These are phyloP conservation scores for Sebastolobus alascanus DNA, from an alignment of 2,797 vertebrate species.

Conservation along the genomic window DNA sequence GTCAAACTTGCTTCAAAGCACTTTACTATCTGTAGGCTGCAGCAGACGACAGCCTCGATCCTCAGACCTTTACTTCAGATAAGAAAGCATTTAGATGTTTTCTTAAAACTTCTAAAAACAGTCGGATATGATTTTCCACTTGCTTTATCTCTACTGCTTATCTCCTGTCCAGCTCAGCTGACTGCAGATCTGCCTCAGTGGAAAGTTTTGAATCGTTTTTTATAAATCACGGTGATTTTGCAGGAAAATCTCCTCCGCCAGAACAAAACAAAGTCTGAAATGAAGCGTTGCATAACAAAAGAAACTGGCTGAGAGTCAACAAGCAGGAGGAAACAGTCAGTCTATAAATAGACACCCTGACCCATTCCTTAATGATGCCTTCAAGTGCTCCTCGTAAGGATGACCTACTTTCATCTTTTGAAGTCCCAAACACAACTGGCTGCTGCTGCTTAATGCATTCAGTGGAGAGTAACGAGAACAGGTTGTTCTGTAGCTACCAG, in stretches of 20 bases:
- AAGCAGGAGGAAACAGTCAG: slow-evolving; percentile 1
- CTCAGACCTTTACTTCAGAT: neutral
- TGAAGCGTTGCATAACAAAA: slow-evolving; percentile 18
- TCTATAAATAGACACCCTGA: slow-evolving; percentile 62
- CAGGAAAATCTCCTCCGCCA: slow-evolving; percentile 15
- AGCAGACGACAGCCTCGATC: neutral
- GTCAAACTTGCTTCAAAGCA: neutral
- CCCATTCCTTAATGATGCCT: slow-evolving; percentile 42
- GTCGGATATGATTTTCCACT: neutral
- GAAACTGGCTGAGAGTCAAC: slow-evolving; percentile 34
- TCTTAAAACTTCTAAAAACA: neutral
- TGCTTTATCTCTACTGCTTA: neutral
- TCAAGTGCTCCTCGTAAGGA: slow-evolving; percentile 49
- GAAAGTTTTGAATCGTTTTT: slow-evolving; percentile 38
- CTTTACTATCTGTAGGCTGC: neutral
- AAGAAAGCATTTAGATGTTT: neutral
- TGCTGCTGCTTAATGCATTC: neutral
- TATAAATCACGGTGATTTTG: neutral
- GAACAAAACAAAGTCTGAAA: slow-evolving; percentile 39
- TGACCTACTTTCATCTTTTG: slow-evolving; percentile 36
- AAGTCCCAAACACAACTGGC: neutral
- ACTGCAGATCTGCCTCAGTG: slow-evolving; percentile 1
- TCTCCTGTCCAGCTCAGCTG: slow-evolving; percentile 3
- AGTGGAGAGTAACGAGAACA: neutral
- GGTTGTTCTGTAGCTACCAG: too few species aligned